Evolutionary conservation across 2,888 invertebrate genomes (phyloP).

Genomic region (Idaea straminata): DNA sequence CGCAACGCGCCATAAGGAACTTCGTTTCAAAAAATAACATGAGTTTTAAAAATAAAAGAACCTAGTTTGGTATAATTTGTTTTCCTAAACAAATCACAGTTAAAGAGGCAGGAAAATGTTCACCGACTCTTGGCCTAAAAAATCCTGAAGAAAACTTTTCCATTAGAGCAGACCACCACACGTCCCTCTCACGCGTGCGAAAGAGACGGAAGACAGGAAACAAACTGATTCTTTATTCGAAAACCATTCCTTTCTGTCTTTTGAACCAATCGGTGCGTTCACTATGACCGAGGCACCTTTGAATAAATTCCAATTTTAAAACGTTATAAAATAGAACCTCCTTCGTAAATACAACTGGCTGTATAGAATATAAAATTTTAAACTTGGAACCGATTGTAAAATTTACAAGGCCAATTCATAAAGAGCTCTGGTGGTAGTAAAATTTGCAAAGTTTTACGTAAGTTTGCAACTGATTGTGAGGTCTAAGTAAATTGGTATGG

Average conservation of each 20-base stretch:
- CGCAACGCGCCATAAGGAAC: too few relatives aligned
- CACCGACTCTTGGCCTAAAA: conserved; percentile 42
- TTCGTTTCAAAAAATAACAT: not conserved
- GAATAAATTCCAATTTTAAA: conserved; percentile 2
- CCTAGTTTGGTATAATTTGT: not conserved
- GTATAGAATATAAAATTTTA: conserved; percentile 13
- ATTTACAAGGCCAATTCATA: conserved; percentile 9
- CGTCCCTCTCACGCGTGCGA: conserved; percentile 38
- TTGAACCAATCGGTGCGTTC: conserved; percentile 40
- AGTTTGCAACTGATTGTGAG: conserved; percentile 29
- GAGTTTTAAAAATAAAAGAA: too few relatives aligned
- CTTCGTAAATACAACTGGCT: not conserved
- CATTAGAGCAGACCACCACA: conserved; percentile 46
- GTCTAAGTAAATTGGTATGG: conserved; percentile 44
- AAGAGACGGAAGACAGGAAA: conserved; percentile 63
- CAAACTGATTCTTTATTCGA: conserved; percentile 43
- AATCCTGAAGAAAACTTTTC: conserved; percentile 60
- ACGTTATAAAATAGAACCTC: not conserved
- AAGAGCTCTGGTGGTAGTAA: conserved; percentile 28
- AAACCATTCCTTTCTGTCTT: conserved; percentile 56
- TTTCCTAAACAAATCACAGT: too few relatives aligned
- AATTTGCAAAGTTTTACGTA: conserved; percentile 35
- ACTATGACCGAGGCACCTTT: conserved; percentile 35
- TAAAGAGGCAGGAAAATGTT: conserved; percentile 1
- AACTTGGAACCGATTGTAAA: conserved; percentile 17